Conservation (phyloP, 2,797 vertebrate genomes). For the Scyliorhinus canicula region DNA sequence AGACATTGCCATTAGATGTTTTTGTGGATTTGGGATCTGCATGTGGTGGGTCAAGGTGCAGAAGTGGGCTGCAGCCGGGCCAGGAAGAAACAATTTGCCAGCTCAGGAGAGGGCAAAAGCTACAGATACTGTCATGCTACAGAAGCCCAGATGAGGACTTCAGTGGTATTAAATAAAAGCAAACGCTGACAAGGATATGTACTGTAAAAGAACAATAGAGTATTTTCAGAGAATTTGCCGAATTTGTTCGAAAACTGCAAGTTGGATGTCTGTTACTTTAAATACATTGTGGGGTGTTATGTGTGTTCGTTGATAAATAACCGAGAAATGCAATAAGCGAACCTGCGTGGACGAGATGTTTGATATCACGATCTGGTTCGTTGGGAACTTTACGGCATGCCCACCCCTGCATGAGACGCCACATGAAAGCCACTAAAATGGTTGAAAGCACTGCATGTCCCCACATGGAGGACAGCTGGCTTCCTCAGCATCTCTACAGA, state of each 20-base stretch:
- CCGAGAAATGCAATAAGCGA: background rate
- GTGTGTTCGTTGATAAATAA: background rate
- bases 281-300: no score
- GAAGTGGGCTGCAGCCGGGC: background rate
- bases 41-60: background rate
- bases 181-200: background rate
- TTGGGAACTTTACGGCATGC: no score
- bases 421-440: background rate
- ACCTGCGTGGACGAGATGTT: background rate
- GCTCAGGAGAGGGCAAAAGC: background rate
- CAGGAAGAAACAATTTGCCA: background rate
- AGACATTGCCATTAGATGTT: background rate
- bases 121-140: background rate
- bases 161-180: background rate
- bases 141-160: background rate
- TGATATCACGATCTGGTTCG: no score
- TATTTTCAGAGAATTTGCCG: background rate
- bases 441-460: background rate
- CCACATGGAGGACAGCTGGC: background rate
- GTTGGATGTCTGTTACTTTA: no score
- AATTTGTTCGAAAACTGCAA: no score
- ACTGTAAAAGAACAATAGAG: background rate
- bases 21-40: background rate
- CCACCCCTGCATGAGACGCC: background rate
- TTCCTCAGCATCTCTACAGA: background rate